Evolutionary conservation across 2,113 vertebrate genomes (phyloP).

Genomic region (Mustelus asterias): DNA sequence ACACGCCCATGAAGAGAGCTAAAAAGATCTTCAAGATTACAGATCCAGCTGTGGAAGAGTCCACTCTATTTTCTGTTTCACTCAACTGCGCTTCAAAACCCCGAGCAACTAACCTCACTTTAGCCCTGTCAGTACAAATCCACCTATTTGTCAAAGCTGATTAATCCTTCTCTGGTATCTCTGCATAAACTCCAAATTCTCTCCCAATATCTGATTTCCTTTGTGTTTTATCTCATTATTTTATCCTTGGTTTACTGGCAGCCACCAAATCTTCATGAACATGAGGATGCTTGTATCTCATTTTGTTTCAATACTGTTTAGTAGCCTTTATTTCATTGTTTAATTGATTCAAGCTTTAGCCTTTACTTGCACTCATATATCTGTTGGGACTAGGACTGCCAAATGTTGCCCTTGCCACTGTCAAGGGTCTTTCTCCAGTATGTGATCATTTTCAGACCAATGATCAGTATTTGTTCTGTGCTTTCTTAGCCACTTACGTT

Average conservation of each 20-base stretch:
- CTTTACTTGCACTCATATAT: not conserved
- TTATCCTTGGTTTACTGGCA: not conserved
- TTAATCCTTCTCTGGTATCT: not conserved
- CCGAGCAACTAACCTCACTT: not conserved
- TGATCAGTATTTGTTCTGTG: not conserved
- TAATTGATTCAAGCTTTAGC: not conserved
- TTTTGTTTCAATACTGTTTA: not conserved
- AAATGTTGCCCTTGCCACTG: not conserved
- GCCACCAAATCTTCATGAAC: not conserved
- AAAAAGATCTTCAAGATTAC: not conserved
- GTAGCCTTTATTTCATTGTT: not conserved
- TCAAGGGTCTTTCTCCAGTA: not conserved
- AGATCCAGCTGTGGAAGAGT: not conserved
- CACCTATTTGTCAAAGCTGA: not conserved
- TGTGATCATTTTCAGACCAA: not conserved
- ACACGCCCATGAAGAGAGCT: not conserved
- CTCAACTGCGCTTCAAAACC: not conserved
- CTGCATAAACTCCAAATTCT: not conserved
- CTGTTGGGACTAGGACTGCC: not conserved
- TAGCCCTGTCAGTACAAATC: not conserved
- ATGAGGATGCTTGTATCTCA: not conserved
- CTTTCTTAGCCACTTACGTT: not conserved
- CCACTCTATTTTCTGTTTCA: not conserved
- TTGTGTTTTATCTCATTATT: not conserved
- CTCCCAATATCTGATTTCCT: not conserved